Percentiles rank a stretch among this genome's conserved stretches.
phyloP scores from a whole-genome alignment of 2,113 vertebrate species.

The Phocoena sinus region DNA sequence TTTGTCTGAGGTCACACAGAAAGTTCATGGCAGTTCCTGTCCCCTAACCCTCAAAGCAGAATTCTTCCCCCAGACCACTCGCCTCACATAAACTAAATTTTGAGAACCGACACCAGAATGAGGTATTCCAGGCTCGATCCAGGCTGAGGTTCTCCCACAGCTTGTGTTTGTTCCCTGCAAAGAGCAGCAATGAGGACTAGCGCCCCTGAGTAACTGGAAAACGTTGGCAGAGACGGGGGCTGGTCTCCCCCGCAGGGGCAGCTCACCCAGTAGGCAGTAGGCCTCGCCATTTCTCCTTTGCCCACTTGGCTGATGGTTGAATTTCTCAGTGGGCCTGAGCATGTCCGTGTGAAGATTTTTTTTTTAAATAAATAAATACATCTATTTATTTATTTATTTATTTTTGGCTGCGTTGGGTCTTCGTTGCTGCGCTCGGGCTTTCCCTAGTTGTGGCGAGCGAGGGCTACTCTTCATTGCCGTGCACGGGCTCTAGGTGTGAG shows the following conservation, averaged over 20 bases:
- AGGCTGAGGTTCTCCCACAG: not conserved
- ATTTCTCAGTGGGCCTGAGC: not conserved
- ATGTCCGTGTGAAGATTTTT: not conserved
- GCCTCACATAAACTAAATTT: not conserved
- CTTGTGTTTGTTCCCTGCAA: slow-evolving; percentile 44
- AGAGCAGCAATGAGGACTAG: slow-evolving; percentile 47
- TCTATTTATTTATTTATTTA: too few species aligned
- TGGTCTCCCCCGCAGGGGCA: not conserved
- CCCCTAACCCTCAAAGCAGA: too few species aligned
- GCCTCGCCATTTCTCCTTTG: not conserved
- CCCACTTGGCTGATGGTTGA: not conserved
- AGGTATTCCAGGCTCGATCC: not conserved
- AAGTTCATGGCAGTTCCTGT: not conserved
- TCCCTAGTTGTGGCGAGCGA: too few species aligned
- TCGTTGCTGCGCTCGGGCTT: too few species aligned
- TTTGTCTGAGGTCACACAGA: not conserved
- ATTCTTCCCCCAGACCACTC: not conserved
- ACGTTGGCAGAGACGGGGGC: not conserved
- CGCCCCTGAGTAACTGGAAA: not conserved
- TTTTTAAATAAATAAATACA: too few species aligned
- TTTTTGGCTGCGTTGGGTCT: too few species aligned
- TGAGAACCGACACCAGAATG: not conserved
- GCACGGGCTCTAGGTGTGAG: too few species aligned
- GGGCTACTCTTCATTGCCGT: too few species aligned
- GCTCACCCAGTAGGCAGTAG: not conserved